Conservation (phyloP, 2,797 vertebrate genomes). For the Botia almorhae region DNA sequence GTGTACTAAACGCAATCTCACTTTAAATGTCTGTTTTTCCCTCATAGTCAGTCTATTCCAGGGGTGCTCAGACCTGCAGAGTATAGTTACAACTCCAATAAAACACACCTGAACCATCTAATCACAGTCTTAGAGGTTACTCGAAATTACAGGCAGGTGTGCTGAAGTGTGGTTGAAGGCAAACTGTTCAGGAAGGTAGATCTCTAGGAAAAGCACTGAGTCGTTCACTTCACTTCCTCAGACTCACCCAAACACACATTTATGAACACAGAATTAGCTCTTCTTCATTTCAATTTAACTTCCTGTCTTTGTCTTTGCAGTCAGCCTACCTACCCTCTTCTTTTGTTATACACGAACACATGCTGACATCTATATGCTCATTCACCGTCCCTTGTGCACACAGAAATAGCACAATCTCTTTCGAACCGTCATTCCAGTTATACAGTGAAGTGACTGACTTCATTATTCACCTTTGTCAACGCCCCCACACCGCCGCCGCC, state of each 20-base stretch:
- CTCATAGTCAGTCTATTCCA: background rate
- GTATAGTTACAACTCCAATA: background rate
- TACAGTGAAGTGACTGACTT: constrained; percentile 54
- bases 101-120: background rate
- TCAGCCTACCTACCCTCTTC: constrained; percentile 1
- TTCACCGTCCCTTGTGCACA: constrained; percentile 41
- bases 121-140: background rate
- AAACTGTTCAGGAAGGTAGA: background rate
- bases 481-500: constrained; percentile 38
- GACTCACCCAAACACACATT: constrained; percentile 27
- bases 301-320: constrained; percentile 30
- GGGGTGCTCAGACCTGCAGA: background rate
- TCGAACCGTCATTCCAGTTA: constrained; percentile 54
- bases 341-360: constrained; percentile 31
- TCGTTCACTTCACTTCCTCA: constrained; percentile 12
- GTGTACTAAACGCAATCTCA: constrained; percentile 28
- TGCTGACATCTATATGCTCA: constrained; percentile 22
- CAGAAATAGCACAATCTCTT: constrained; percentile 44
- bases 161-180: background rate
- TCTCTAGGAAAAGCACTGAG: background rate
- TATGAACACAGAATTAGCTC: constrained; percentile 24
- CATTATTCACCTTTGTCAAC: constrained; percentile 61
- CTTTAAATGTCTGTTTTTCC: constrained; percentile 16
- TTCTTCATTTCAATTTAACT: constrained; percentile 20
- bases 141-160: background rate